A percentile compares a stretch with the other conserved stretches of the same genome.
phyloP scores from a whole-genome alignment of 2,113 vertebrate genomes.

The Pterocles gutturalis region DNA sequence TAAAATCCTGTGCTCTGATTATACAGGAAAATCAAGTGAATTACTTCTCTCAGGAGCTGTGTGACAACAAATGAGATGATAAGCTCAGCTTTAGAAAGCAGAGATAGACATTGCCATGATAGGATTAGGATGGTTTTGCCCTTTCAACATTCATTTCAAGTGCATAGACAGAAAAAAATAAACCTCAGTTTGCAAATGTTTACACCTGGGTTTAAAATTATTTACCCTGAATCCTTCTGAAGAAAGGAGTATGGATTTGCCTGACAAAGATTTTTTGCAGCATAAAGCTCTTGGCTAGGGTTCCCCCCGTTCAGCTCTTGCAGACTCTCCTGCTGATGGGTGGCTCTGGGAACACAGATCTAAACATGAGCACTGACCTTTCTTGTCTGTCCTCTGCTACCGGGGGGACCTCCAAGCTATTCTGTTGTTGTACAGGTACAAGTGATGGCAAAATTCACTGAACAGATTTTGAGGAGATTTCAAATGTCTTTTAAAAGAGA shows the following conservation, averaged over 20 bases:
- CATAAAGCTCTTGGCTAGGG: background rate
- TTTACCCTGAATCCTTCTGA: background rate
- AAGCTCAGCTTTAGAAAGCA: constrained; percentile 11
- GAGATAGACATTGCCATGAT: background rate
- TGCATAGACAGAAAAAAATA: background rate
- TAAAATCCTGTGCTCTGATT: constrained; percentile 1
- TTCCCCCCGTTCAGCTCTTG: background rate
- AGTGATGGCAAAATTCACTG: background rate
- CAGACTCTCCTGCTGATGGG: background rate
- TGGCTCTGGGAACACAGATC: background rate
- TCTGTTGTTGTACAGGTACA: background rate
- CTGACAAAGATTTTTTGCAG: background rate
- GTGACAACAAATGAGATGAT: constrained; percentile 37
- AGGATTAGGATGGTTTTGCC: constrained; percentile 30
- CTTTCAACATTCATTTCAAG: constrained; percentile 2
- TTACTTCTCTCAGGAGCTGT: constrained; percentile 1
- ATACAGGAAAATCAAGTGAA: background rate
- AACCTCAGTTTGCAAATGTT: background rate
- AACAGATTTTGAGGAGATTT: background rate
- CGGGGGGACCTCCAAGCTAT: background rate
- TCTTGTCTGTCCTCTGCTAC: background rate
- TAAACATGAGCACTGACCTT: background rate
- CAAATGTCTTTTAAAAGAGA: background rate
- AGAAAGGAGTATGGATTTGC: background rate
- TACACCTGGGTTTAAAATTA: background rate